Conservation (phyloP, 2,797 vertebrate genomes). For the Lacerta bilineata region DNA sequence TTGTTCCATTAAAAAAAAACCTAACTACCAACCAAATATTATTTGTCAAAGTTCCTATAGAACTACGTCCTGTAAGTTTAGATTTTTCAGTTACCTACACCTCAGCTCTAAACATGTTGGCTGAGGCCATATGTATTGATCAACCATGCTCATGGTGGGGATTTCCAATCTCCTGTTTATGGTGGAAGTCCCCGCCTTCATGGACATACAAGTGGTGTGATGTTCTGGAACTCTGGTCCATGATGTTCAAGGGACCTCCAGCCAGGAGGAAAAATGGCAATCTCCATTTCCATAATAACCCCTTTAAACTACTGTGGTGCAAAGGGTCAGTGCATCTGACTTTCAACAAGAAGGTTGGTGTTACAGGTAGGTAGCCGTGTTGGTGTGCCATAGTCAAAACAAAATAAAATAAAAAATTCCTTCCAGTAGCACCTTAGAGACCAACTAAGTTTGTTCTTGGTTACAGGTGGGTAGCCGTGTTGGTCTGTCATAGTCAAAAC, state of each 20-base stretch:
- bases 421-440: too few species aligned
- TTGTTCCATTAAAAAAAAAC: too few species aligned
- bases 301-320: neutral
- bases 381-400: too few species aligned
- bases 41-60: neutral
- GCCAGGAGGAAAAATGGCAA: neutral
- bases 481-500: too few species aligned
- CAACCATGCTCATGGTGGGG: neutral
- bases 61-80: constrained; percentile 3
- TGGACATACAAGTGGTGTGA: neutral
- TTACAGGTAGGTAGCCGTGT: too few species aligned
- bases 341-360: too few species aligned
- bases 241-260: neutral
- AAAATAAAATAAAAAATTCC: too few species aligned
- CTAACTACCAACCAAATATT: neutral
- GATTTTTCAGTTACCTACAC: neutral
- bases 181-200: too few species aligned
- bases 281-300: neutral
- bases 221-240: neutral
- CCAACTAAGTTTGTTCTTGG: too few species aligned
- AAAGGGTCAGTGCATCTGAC: too few species aligned
- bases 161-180: neutral
- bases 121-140: neutral
- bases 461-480: too few species aligned
- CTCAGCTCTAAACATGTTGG: neutral